Percentiles rank a stretch among this genome's conserved stretches.
These are phyloP conservation scores for Dicrurus megarhynchus DNA, from an alignment of 2,113 vertebrate species.

Conservation along the genomic window DNA sequence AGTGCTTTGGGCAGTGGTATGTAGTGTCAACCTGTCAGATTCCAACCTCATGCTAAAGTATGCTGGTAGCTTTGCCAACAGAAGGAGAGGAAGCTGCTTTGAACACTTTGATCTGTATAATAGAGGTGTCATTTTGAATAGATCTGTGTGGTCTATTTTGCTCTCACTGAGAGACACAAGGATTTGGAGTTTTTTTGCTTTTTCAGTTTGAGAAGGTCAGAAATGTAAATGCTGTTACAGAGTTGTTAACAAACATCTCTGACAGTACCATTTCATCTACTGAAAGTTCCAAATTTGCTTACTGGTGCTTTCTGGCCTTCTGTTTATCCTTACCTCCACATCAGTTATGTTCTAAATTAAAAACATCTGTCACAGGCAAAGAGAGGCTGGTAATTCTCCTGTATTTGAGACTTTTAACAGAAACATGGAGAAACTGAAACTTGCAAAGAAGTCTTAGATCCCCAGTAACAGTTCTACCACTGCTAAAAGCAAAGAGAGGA, in stretches of 20 bases:
- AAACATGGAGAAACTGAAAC: neutral
- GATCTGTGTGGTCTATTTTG: conserved; percentile 50
- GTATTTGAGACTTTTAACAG: neutral
- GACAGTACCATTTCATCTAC: neutral
- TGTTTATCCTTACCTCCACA: neutral
- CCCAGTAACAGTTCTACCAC: neutral
- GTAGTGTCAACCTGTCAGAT: conserved; percentile 40
- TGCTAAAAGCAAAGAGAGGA: neutral
- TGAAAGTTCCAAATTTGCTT: neutral
- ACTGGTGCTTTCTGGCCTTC: neutral
- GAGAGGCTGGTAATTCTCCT: neutral
- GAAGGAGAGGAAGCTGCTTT: conserved; percentile 27
- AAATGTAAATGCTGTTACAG: neutral
- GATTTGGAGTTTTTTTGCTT: neutral
- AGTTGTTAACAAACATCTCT: neutral
- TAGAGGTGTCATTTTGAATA: neutral
- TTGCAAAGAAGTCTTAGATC: neutral
- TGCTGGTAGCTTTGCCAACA: conserved; percentile 48
- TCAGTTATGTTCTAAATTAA: neutral
- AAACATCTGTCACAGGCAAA: neutral
- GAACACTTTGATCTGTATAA: neutral
- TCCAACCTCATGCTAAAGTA: conserved; percentile 25
- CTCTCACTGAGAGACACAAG: neutral
- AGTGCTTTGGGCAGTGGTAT: neutral
- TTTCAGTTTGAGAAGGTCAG: neutral